phyloP scores from a whole-genome alignment of 2,113 vertebrate genomes.

The Cebus imitator region DNA sequence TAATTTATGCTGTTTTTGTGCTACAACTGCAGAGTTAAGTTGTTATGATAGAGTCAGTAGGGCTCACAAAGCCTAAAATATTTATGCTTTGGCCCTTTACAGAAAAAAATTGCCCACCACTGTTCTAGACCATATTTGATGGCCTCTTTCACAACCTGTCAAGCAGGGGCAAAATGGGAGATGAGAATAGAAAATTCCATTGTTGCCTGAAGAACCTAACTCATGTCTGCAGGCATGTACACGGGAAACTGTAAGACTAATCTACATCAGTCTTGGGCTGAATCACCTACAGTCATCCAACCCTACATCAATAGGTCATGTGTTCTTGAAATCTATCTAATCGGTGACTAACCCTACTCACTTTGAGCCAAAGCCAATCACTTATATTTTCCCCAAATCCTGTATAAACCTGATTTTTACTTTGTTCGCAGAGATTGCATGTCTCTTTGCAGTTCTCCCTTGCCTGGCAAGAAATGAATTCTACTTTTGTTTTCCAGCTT shows the following conservation, averaged over 20 bases:
- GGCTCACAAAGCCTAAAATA: neutral
- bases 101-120: neutral
- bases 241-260: neutral
- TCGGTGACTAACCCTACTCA: neutral
- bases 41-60: neutral
- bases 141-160: neutral
- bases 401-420: neutral
- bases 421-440: neutral
- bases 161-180: neutral
- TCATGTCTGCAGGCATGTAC: neutral
- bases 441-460: neutral
- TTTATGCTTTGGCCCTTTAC: neutral
- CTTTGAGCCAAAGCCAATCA: neutral
- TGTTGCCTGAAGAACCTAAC: neutral
- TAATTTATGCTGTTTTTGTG: neutral
- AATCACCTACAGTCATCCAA: neutral
- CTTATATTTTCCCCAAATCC: neutral
- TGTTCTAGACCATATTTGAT: neutral
- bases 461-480: neutral
- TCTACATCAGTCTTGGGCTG: neutral
- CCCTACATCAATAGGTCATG: neutral
- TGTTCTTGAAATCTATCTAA: neutral
- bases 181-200: neutral
- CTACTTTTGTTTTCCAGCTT: neutral
- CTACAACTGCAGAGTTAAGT: neutral